Evolutionary conservation across 2,888 invertebrate genomes (phyloP), one percentile per base, ranked within the genome.

Genomic region (Galerucella calmariensis): DNA sequence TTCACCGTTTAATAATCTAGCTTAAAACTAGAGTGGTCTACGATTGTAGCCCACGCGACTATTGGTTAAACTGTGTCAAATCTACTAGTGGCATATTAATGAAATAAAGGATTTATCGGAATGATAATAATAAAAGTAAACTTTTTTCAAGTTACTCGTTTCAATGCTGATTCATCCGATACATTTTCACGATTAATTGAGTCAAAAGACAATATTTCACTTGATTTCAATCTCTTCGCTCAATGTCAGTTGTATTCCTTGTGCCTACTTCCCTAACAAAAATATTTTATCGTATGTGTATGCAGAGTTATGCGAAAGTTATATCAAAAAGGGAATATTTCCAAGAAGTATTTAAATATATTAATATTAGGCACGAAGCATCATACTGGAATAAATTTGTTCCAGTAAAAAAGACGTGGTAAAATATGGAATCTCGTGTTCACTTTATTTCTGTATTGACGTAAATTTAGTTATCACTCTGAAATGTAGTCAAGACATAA

Each of bases 351-450:
- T 20, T 20, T 20, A 20, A n/a, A n/a, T 20, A 20, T 20, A 20
- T 20, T 1, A 20, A 20, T 20, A 20, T 20, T 20, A 20, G 20
- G 20, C 20, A 20, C 20, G 74, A 75, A 75, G 78, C 69, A 77
- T 79, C 81, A 81, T 77, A 79, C 80, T 81, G 81, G 72, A 70
- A 72, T 76, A 74, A 78, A 74, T 73, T 77, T 77, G 73, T 79
- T 75, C 56, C 63, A 41, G 61, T 51, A 71, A 66, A 73, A 74
- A 67, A 69, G 74, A 74, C 69, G 68, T 58, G 51, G 46, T 62
- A 35, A 73, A 69, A 69, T 73, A 73, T 61, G 62, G 61, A 69
- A 69, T 69, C 20, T 76, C 72, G 58, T 69, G 74, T 62, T 56
- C 63, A 67, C 69, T 73, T 76, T 12, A 46, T 46, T 46, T 46